These are phyloP conservation scores for Novumbra hubbsi DNA, from an alignment of 2,797 vertebrate genomes.

Conservation along the genomic window DNA sequence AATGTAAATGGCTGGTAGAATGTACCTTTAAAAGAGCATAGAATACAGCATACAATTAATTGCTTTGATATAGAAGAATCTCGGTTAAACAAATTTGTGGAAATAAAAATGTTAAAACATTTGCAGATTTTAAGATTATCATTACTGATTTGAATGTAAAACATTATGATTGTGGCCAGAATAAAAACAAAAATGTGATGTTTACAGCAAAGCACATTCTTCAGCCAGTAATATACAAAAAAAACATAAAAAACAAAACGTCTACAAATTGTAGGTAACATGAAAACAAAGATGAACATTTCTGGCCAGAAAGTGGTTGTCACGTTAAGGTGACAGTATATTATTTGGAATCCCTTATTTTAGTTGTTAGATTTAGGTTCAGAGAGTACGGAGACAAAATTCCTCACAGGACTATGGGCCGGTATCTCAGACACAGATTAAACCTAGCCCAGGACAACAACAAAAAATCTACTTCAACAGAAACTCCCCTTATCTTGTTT, in stretches of 20 bases:
- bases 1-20: constrained; percentile 34
- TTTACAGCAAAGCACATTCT: constrained; percentile 46
- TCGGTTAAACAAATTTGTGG: constrained; percentile 38
- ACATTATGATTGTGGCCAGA: constrained; percentile 50
- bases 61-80: constrained; percentile 37
- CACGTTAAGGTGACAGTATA: constrained; percentile 13
- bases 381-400: constrained; percentile 9
- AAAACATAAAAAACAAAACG: constrained; percentile 24
- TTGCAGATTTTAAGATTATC: constrained; percentile 16
- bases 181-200: constrained; percentile 25
- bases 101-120: constrained; percentile 29
- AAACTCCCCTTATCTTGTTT: too few species aligned
- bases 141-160: constrained; percentile 6
- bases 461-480: too few species aligned
- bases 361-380: constrained; percentile 29
- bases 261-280: constrained; percentile 4
- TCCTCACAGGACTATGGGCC: not conserved
- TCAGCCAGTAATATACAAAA: constrained; percentile 37
- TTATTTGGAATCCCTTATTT: constrained; percentile 49
- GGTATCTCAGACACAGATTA: too few species aligned
- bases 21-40: constrained; percentile 54
- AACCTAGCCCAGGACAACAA: too few species aligned
- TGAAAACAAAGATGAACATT: constrained; percentile 32
- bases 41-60: constrained; percentile 42
- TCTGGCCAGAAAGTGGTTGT: constrained; percentile 30